Base-by-base conservation (phyloP, 2,888 invertebrate genomes). In the Peribatodes rhomboidaria region DNA sequence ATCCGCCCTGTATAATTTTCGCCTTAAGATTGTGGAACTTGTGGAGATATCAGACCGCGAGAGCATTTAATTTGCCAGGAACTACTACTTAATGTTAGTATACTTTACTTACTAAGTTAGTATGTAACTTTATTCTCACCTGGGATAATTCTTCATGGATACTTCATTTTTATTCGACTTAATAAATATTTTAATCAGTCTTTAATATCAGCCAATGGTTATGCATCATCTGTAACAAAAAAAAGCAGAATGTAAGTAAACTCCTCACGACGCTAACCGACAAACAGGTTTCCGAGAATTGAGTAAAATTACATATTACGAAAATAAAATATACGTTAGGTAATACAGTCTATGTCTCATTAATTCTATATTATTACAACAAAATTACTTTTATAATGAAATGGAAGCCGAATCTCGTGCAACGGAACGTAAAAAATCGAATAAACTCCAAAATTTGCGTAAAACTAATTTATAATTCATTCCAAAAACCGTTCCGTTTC, bases 111-210 rank as follows among this genome's bases (percentile, higher is more conserved):
- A n/a, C n/a, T 22, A 22, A 20, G 11, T 22, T 22, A 22, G 11
- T 18, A 11, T 31, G 53, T 18, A 14, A 37, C 8, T 50, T 47
- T 65, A 31, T 69, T 65, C 76, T 86, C 79, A 92, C 92, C 91
- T 82, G 75, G 77, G 76, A 76, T 78, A 75, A 76, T 79, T 65
- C 82, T 81, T 89, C 88, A 88, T 89, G 85, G 83, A 77, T 81
- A 77, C 74, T 82, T 85, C 87, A 91, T 90, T 85, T 88, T 82
- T 88, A 84, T 78, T 83, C 80, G 81, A 80, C 80, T 83, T 82
- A 79, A 75, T 84, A 83, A 80, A 82, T 86, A 83, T 79, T 79
- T 79, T 84, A 84, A 87, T 92, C 92, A 92, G 92, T 92, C 92
- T 93, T 92, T 74, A 16, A 74, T 73, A 81, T 85, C 87, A 86